Conservation (phyloP, 2,797 vertebrate species). For the Graptemys geographica region DNA sequence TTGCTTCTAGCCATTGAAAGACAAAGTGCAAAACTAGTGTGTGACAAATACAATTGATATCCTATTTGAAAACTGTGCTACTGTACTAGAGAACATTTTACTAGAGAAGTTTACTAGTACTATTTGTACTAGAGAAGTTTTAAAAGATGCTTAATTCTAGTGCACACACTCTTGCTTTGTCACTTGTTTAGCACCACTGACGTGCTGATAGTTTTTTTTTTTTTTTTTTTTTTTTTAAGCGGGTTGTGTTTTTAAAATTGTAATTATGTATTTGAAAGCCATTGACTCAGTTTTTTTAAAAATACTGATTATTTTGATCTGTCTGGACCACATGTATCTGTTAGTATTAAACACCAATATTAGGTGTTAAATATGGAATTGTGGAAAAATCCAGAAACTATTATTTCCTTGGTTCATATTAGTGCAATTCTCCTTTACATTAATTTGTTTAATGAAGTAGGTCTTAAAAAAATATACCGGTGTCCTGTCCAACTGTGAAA, state of each 20-base stretch:
- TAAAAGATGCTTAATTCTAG: neutral
- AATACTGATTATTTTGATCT: neutral
- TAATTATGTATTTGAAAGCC: neutral
- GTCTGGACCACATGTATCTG: neutral
- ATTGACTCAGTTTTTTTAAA: neutral
- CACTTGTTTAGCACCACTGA: neutral
- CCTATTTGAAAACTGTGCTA: neutral
- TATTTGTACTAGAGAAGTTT: neutral
- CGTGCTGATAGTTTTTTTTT: fast-evolving
- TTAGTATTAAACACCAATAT: neutral
- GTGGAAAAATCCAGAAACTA: neutral
- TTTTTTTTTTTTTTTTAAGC: neutral
- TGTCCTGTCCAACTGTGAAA: neutral
- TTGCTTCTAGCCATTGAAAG: neutral
- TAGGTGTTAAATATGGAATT: neutral
- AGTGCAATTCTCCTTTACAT: neutral
- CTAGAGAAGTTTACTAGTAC: no score
- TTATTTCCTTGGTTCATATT: neutral
- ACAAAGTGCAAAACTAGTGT: neutral
- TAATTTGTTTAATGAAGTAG: neutral
- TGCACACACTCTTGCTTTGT: neutral
- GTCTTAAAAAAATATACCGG: neutral
- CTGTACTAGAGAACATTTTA: neutral
- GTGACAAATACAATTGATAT: neutral
- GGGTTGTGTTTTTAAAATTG: neutral